These are phyloP conservation scores for Cacoxenus indagator DNA, from an alignment of 2,888 invertebrate species.

Conservation along the genomic window DNA sequence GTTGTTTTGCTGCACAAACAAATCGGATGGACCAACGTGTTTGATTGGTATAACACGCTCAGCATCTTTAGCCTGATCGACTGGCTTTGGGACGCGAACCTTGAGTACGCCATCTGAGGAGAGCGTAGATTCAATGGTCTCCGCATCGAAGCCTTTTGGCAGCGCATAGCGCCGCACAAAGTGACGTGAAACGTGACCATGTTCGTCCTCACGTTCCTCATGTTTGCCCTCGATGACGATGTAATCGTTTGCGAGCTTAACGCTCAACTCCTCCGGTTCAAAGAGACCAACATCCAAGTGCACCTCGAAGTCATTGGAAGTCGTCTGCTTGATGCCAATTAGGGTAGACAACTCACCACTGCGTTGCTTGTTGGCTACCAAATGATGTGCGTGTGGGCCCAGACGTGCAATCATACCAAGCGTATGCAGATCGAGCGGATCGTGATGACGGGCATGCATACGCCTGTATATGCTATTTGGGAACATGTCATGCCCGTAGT, in stretches of 20 bases:
- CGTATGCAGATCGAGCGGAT: conserved; percentile 58
- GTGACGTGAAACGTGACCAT: conserved; percentile 84
- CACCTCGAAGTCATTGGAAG: conserved; percentile 77
- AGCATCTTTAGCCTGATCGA: conserved; percentile 33
- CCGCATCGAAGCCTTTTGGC: conserved; percentile 77
- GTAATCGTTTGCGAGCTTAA: conserved; percentile 74
- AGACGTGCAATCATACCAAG: conserved; percentile 60
- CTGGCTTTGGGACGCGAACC: conserved; percentile 76
- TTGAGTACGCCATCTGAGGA: conserved; percentile 86
- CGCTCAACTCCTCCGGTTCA: conserved; percentile 78
- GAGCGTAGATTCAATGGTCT: conserved; percentile 80
- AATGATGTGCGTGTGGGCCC: conserved; percentile 58
- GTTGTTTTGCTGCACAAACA: conserved; percentile 48
- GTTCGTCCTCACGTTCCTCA: conserved; percentile 79
- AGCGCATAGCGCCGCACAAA: conserved; percentile 80
- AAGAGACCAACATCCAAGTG: conserved; percentile 80
- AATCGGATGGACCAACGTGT: conserved; percentile 59
- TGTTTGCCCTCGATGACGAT: conserved; percentile 80
- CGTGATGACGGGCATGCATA: conserved; percentile 56
- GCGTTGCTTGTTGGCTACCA: conserved; percentile 48
- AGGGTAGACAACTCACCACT: conserved; percentile 42
- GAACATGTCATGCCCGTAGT: conserved; percentile 63
- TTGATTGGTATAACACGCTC: conserved; percentile 63
- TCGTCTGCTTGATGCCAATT: conserved; percentile 54
- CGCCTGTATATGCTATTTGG: conserved; percentile 63